These are phyloP conservation scores for Morpho achilles DNA, from an alignment of 2,888 invertebrate genomes.

Conservation along the genomic window DNA sequence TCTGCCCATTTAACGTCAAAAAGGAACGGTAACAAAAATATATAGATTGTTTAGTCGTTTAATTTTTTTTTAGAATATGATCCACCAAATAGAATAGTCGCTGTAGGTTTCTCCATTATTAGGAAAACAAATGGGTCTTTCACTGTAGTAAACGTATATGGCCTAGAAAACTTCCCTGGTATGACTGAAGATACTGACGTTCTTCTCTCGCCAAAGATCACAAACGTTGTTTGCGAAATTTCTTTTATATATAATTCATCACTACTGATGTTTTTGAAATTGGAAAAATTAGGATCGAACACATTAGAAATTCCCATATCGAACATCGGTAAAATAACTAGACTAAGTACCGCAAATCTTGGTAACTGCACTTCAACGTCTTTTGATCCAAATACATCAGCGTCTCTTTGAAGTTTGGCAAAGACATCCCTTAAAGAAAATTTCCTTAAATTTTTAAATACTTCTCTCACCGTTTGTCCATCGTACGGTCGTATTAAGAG, in stretches of 20 bases:
- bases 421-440: slow-evolving; percentile 71
- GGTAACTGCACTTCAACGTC: slow-evolving; percentile 82
- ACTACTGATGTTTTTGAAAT: not conserved
- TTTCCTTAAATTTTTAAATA: slow-evolving; percentile 70
- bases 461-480: slow-evolving; percentile 61
- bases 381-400: slow-evolving; percentile 71
- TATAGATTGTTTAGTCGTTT: too few species aligned
- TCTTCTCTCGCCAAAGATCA: not conserved
- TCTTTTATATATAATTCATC: not conserved
- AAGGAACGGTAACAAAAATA: too few species aligned
- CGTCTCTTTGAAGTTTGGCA: slow-evolving; percentile 62
- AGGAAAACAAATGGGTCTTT: not conserved
- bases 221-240: not conserved
- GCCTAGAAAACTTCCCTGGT: not conserved
- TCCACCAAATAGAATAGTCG: slow-evolving; percentile 2
- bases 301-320: slow-evolving; percentile 84
- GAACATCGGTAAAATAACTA: slow-evolving; percentile 78
- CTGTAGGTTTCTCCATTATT: slow-evolving; percentile 4
- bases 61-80: too few species aligned
- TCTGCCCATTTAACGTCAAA: too few species aligned
- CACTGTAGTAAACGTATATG: too few species aligned
- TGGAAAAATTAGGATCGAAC: slow-evolving; percentile 58
- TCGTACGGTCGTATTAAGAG: slow-evolving; percentile 81
- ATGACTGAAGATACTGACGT: not conserved
- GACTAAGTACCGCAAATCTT: slow-evolving; percentile 78